phyloP scores from a whole-genome alignment of 2,797 vertebrate species.

The Sebastes nivosus region DNA sequence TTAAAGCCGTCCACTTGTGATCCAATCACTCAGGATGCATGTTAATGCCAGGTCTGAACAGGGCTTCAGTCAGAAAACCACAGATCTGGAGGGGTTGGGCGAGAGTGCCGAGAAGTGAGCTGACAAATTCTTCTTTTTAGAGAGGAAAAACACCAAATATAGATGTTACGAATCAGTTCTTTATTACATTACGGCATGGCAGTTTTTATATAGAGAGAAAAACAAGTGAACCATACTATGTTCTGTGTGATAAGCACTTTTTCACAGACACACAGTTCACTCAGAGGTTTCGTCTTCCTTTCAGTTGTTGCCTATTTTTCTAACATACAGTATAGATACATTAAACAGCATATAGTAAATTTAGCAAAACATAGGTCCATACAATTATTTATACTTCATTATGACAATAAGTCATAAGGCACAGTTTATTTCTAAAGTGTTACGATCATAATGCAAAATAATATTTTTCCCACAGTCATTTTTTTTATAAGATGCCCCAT shows the following conservation, averaged over 20 bases:
- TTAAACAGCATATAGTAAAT: background rate
- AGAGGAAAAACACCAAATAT: background rate
- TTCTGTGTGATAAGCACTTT: background rate
- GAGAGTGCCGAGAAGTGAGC: no score
- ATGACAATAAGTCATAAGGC: background rate
- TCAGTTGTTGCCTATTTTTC: background rate
- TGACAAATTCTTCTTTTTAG: background rate
- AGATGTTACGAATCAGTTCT: background rate
- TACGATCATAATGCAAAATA: background rate
- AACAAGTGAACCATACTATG: background rate
- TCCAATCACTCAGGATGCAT: no score
- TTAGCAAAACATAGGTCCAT: background rate
- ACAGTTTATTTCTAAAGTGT: background rate
- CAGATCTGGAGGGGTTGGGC: no score
- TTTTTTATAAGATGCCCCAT: background rate
- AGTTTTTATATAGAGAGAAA: background rate
- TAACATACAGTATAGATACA: background rate
- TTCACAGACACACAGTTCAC: no score
- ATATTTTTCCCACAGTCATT: no score
- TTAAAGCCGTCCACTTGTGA: no score
- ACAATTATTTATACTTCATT: background rate
- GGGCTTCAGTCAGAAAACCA: no score
- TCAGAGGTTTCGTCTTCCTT: no score
- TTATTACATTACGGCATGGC: background rate
- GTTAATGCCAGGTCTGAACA: no score